phyloP scores from a whole-genome alignment of 2,113 vertebrate genomes.

The Etia nguti region DNA sequence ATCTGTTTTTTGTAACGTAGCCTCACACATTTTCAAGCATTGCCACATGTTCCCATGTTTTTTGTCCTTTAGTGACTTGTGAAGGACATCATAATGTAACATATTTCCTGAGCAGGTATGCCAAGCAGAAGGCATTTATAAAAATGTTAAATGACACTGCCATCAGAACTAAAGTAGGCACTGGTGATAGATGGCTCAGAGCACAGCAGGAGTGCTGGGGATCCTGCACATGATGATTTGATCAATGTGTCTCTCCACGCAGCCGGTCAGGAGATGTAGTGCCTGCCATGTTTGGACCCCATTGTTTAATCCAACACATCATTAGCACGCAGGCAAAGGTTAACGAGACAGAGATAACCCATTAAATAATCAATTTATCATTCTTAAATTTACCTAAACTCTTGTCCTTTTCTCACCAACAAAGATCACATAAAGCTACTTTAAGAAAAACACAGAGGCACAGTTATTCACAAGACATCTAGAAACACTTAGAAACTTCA shows the following conservation, averaged over 20 bases:
- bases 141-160: conserved; percentile 42
- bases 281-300: conserved; percentile 8
- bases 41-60: not conserved
- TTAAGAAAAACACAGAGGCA: not conserved
- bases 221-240: conserved; percentile 38
- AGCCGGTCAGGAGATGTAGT: conserved; percentile 32
- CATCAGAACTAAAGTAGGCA: conserved; percentile 1
- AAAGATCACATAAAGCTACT: not conserved
- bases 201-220: conserved; percentile 12
- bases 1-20: not conserved
- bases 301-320: conserved; percentile 44
- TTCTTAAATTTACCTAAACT: not conserved
- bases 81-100: conserved; percentile 21
- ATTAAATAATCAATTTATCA: conserved; percentile 43
- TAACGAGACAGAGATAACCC: conserved; percentile 48
- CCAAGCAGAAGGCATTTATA: conserved; percentile 31
- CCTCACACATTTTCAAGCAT: not conserved
- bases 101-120: not conserved
- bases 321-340: conserved; percentile 49
- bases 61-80: not conserved
- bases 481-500: not conserved
- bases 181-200: conserved; percentile 37
- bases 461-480: not conserved
- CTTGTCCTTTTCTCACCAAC: not conserved
- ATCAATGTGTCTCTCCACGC: conserved; percentile 42